These are phyloP conservation scores for Maconellicoccus hirsutus DNA, from an alignment of 1,140 invertebrate species.

Conservation along the genomic window DNA sequence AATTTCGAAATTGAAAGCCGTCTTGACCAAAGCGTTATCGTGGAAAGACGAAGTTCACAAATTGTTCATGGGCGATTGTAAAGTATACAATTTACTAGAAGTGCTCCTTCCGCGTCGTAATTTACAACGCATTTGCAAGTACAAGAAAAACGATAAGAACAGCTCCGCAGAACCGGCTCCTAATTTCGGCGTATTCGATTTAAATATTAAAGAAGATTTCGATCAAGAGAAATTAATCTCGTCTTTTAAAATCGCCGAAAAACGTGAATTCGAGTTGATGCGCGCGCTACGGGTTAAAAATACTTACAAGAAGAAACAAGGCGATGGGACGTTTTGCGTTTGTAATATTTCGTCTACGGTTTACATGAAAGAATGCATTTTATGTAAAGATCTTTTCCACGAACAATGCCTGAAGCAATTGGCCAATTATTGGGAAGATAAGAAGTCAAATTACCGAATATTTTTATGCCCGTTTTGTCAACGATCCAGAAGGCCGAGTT, in stretches of 20 bases:
- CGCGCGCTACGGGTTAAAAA: slow-evolving; percentile 40
- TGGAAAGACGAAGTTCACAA: background rate
- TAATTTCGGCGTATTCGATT: background rate
- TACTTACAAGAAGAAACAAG: slow-evolving; percentile 33
- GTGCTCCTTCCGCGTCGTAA: background rate
- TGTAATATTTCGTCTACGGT: slow-evolving; percentile 38
- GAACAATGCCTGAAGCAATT: slow-evolving; percentile 38
- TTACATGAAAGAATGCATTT: slow-evolving; percentile 81
- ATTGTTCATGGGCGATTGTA: background rate
- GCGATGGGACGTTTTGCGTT: slow-evolving; percentile 46
- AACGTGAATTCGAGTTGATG: slow-evolving; percentile 65
- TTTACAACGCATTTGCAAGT: background rate
- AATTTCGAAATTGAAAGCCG: background rate
- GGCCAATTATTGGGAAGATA: background rate
- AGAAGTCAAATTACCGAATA: slow-evolving; percentile 39
- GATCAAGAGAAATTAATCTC: slow-evolving; percentile 16
- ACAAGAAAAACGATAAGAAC: background rate
- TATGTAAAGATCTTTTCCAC: slow-evolving; percentile 92
- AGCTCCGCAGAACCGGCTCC: background rate
- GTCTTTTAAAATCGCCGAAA: slow-evolving; percentile 45
- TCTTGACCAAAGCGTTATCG: background rate
- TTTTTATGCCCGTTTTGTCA: slow-evolving; percentile 79
- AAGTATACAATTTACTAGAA: background rate
- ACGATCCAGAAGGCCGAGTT: slow-evolving; percentile 65
- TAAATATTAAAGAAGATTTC: background rate